Percentiles rank a stretch among this genome's conserved stretches.
Conservation (phyloP, 1,140 invertebrate species). For the Leptopilina clavipes region DNA sequence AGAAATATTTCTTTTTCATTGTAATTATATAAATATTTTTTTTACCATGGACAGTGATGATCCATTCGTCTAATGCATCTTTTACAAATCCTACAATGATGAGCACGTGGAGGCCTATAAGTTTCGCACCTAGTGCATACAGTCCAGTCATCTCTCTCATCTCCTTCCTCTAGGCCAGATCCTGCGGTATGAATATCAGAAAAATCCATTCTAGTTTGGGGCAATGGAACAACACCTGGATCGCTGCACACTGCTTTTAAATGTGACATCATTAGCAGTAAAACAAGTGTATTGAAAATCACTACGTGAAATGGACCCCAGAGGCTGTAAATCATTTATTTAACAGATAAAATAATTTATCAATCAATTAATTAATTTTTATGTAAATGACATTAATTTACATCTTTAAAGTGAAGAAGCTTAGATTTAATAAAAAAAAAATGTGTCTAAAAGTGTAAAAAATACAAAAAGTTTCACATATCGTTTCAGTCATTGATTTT, state of each 20-base stretch:
- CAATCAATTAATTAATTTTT: too few species aligned
- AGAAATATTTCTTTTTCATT: too few species aligned
- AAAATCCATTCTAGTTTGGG: conserved; percentile 87
- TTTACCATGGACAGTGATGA: conserved; percentile 90
- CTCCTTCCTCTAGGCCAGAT: conserved; percentile 66
- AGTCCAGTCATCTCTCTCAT: conserved; percentile 86
- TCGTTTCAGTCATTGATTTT: too few species aligned
- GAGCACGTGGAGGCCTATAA: conserved; percentile 88
- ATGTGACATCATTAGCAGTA: conserved; percentile 86
- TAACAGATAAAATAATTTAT: too few species aligned
- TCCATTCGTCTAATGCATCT: conserved; percentile 92
- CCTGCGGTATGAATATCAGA: conserved; percentile 86
- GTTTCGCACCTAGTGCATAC: conserved; percentile 90
- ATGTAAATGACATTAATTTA: too few species aligned
- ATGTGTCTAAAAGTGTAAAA: too few species aligned
- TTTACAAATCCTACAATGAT: conserved; percentile 93
- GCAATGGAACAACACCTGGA: conserved; percentile 90
- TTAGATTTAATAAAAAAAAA: too few species aligned
- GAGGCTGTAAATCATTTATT: conserved; percentile 85
- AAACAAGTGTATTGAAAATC: conserved; percentile 87
- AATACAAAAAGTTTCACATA: too few species aligned
- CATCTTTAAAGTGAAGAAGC: too few species aligned
- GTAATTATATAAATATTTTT: neutral
- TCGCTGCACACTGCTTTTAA: conserved; percentile 90
- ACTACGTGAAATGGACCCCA: conserved; percentile 91